Conservation (phyloP, 2,888 invertebrate genomes). For the Caenorhabditis zanzibari region DNA sequence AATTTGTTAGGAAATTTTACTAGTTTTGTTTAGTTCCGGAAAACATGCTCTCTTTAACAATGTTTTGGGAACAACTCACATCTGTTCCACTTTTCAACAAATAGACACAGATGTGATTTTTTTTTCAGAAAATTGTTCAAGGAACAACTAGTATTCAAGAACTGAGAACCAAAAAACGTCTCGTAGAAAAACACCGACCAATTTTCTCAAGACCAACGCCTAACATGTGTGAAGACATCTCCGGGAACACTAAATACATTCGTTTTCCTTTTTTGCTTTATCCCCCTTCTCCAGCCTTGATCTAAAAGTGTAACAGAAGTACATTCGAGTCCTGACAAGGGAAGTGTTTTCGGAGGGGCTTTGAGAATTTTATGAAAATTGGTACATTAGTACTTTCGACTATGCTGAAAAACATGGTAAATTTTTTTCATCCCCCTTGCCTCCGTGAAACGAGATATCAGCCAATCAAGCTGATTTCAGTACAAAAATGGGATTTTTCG, state of each 20-base stretch:
- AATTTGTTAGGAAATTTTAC: background rate
- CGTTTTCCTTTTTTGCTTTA: background rate
- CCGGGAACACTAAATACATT: background rate
- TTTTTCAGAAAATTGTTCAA: background rate
- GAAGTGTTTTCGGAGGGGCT: too few relatives aligned
- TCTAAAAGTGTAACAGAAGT: conserved; percentile 6
- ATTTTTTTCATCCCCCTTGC: too few relatives aligned
- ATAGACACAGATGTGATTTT: background rate
- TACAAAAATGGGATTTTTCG: too few relatives aligned
- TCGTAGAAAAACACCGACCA: background rate
- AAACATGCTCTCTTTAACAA: too few relatives aligned
- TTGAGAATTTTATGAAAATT: too few relatives aligned
- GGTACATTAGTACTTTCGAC: too few relatives aligned
- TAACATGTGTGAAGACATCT: background rate
- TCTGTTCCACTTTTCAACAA: too few relatives aligned
- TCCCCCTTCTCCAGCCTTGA: background rate
- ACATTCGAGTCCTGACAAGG: conserved; percentile 7
- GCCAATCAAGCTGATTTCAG: too few relatives aligned
- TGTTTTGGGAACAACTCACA: too few relatives aligned
- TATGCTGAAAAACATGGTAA: too few relatives aligned
- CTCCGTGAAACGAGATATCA: too few relatives aligned
- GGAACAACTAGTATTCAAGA: background rate
- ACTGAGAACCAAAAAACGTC: background rate
- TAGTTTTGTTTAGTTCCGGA: background rate
- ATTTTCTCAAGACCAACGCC: background rate